Evolutionary conservation across 2,888 invertebrate species (phyloP).

Genomic region (Conistra vaccinii): DNA sequence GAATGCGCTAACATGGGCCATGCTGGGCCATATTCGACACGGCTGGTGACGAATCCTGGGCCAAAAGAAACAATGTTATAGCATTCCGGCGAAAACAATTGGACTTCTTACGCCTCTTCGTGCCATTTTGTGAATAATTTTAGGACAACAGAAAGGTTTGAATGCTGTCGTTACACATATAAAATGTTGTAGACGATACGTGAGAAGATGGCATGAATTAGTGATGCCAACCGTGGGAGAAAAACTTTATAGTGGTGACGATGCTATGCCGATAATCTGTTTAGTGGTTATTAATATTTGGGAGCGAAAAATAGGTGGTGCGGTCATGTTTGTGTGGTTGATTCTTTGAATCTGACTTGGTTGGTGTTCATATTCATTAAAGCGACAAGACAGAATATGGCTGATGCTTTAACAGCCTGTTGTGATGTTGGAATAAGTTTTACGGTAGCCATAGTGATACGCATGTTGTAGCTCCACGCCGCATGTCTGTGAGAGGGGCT

Average conservation of each 20-base stretch:
- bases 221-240: constrained; percentile 46
- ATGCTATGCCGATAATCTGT: constrained; percentile 54
- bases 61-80: constrained; percentile 63
- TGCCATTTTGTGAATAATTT: constrained; percentile 62
- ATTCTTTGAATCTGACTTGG: constrained; percentile 19
- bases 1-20: constrained; percentile 63
- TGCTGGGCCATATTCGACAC: constrained; percentile 77
- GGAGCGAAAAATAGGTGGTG: constrained; percentile 26
- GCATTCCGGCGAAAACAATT: constrained; percentile 79
- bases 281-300: constrained; percentile 59
- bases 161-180: constrained; percentile 60
- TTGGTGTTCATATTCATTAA: constrained; percentile 9
- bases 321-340: constrained; percentile 4
- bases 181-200: constrained; percentile 62
- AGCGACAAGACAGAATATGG: not conserved
- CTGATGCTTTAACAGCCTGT: not conserved
- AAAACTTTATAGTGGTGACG: constrained; percentile 47
- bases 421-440: not conserved
- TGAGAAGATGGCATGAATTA: constrained; percentile 59
- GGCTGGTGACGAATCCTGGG: constrained; percentile 75
- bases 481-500: not conserved
- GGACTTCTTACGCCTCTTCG: constrained; percentile 60
- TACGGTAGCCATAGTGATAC: not conserved
- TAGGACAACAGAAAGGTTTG: constrained; percentile 45
- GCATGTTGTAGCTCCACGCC: not conserved